Conservation (phyloP, 2,888 invertebrate genomes). For the Apamea crenata region DNA sequence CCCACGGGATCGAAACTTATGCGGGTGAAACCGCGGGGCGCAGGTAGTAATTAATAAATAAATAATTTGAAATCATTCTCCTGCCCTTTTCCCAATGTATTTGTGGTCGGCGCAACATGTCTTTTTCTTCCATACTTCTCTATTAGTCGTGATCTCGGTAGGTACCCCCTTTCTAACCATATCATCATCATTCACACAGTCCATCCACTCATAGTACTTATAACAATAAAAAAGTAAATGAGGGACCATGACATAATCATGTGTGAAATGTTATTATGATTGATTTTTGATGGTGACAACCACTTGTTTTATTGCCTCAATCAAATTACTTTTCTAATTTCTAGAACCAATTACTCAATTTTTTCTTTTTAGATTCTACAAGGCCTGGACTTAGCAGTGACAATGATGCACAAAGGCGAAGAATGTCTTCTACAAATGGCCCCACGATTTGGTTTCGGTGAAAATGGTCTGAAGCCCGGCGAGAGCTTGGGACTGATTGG, state of each 20-base stretch:
- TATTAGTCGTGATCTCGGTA: too few species aligned
- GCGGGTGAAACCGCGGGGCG: too few species aligned
- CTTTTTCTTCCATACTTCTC: too few species aligned
- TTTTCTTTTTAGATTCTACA: conserved; percentile 89
- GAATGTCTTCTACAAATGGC: conserved; percentile 93
- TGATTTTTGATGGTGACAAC: not conserved
- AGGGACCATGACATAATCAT: not conserved
- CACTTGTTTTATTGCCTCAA: not conserved
- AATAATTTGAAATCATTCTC: too few species aligned
- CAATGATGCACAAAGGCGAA: conserved; percentile 96
- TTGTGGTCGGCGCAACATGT: too few species aligned
- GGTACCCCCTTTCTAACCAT: too few species aligned
- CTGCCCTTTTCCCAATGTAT: too few species aligned
- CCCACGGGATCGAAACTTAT: too few species aligned
- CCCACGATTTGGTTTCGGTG: conserved; percentile 96
- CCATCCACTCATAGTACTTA: conserved; percentile 2
- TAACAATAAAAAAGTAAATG: not conserved
- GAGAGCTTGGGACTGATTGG: conserved; percentile 85
- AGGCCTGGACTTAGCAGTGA: conserved; percentile 96
- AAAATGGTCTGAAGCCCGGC: conserved; percentile 91
- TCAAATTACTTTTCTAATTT: not conserved
- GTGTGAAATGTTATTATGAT: conserved; percentile 6
- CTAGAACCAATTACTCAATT: not conserved
- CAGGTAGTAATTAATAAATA: too few species aligned
- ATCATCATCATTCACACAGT: too few species aligned